phyloP scores from a whole-genome alignment of 2,888 invertebrate species.

The Drosophila yooni region DNA sequence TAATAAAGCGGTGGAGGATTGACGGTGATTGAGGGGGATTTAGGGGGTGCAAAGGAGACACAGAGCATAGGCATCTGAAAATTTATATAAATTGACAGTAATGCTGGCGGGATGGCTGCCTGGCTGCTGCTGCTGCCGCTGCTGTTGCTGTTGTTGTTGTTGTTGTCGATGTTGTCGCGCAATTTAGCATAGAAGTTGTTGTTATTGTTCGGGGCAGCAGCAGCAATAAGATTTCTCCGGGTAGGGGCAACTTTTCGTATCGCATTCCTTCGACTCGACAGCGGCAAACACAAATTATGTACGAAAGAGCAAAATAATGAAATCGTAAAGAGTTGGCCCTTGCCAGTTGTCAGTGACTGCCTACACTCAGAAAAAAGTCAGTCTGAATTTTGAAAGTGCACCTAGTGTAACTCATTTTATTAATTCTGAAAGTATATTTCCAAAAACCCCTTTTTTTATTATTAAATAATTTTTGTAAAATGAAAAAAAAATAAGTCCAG shows the following conservation, averaged over 20 bases:
- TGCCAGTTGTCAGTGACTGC: constrained; percentile 2
- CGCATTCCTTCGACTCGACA: constrained; percentile 56
- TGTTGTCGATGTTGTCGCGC: no score
- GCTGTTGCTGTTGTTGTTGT: neutral
- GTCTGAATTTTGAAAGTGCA: no score
- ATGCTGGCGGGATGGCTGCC: constrained; percentile 63
- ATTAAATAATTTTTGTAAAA: no score
- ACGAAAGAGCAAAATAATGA: constrained; percentile 75
- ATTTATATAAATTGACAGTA: constrained; percentile 79
- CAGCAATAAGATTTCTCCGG: constrained; percentile 8
- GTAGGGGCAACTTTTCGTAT: constrained; percentile 48
- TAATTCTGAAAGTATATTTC: neutral
- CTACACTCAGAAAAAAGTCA: neutral
- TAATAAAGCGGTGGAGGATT: constrained; percentile 29
- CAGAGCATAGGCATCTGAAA: constrained; percentile 51
- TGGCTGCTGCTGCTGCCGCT: constrained; percentile 39
- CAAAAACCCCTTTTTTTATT: no score
- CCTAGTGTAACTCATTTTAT: neutral
- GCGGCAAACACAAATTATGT: constrained; percentile 66
- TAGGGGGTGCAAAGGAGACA: neutral
- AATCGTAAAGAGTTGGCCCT: constrained; percentile 75
- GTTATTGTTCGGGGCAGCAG: neutral
- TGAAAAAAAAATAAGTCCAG: no score
- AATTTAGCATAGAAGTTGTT: no score
- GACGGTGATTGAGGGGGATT: neutral